Evolutionary conservation across 2,888 invertebrate species (phyloP), one percentile per base, ranked within the genome.

Genomic region (Villa cingulata): DNA sequence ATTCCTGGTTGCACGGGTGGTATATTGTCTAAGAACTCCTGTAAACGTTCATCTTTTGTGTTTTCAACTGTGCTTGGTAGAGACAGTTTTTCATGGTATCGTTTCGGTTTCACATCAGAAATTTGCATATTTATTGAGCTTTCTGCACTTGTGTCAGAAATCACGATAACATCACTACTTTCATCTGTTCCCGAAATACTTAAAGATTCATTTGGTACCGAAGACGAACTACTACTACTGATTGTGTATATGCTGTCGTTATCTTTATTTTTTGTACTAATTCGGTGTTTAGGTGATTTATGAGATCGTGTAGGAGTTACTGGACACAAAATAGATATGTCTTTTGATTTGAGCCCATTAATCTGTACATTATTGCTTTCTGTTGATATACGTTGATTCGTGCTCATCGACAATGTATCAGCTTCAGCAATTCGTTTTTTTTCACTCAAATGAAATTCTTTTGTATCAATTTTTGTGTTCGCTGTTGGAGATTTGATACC

Each of bases 11-110:
- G 9, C 12, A 32, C 29, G 3, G 12, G 29, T 12, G 37, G 29
- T 36, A 43, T 14, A 14, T 47, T 68, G 1, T 61, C 61, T 12
- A 66, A 49, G 43, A 65, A 66, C 0, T 61, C 65, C 16, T 61
- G 58, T 41, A 66, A 61, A 6, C 61, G 61, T 37, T 61, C 56
- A 1, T 59, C 56, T 36, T 59, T 62, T 14, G 54, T 57, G 10
- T 49, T 54, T 16, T 55, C 4, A 12, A 12, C 29, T 9, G 29
- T 12, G 12, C 12, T 12, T 2, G 29, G 29, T 32, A 32, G 12
- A 12, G 29, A 32, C 12, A 32, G 7, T n/a, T n/a, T n/a, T 54
- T 10, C 55, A 49, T 2, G 48, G 51, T 4, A 37, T 42, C 20
- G 53, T 48, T n/a, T n/a, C 20, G 42, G 41, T 12, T 51, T 50